Base-by-base conservation (phyloP, 2,113 vertebrate species). In the Lophochroa leadbeateri region DNA sequence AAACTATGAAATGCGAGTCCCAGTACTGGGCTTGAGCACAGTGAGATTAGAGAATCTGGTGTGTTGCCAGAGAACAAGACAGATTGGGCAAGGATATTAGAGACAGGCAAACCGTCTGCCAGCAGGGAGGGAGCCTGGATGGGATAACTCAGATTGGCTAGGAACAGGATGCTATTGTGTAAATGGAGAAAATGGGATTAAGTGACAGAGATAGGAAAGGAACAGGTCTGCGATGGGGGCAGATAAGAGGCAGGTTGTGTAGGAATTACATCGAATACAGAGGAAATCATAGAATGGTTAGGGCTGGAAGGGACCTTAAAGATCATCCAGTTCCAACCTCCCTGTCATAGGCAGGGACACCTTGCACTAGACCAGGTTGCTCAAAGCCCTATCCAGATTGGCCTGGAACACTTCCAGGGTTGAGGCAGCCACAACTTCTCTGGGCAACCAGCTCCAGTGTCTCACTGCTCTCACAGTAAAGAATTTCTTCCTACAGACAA, bases 1-100 rank as follows among this genome's bases (percentile, higher is more conserved):
- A 68, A 57, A 10, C 6, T 14, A 2, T 63, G 55, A 31, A 41
- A 47, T 9, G 21, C 15, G 31, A 43, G 33, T 92, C n/a, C 60
- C 43, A 31, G 0, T 49, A 9, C 13, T 50, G 43, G 47, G 3
- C 4, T 2, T 10, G n/a, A 53, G 44, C 24, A 16, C 24, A 28
- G 37, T 61, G 41, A 63, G 31, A 18, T 41, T 43, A 25, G 57
- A n/a, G 35, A 57, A 83, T 41, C 7, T 44, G 9, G 16, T 58
- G 9, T 50, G 13, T 35, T 90, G 35, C 52, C 58, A 46, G 44
- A 52, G 53, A 57, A 14, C 13, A 64, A 55, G n/a, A 25, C 37
- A 35, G 52, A 35, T 25, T 58, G 53, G 33, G 14, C 29, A n/a
- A 15, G 60, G 44, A 37, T 81, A 19, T 7, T 35, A 29, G 25